Percentiles rank a stretch among this genome's conserved stretches.
These are phyloP conservation scores for Synanthedon andrenaeformis DNA, from an alignment of 2,888 invertebrate species.

Conservation along the genomic window DNA sequence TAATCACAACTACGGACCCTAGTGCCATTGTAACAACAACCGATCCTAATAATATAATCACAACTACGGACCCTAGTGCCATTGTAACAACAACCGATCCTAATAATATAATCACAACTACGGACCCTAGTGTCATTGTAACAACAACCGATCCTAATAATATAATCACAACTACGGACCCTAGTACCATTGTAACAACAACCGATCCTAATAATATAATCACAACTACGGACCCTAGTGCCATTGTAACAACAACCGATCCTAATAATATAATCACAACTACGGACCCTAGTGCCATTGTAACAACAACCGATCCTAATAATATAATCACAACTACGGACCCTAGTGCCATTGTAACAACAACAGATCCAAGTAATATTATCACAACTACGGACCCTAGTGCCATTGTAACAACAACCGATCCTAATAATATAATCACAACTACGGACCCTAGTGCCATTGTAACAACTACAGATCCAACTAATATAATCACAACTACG, in stretches of 20 bases:
- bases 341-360: constrained; percentile 2
- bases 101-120: constrained; percentile 1
- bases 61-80: neutral
- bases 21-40: constrained; percentile 3
- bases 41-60: neutral
- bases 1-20: neutral
- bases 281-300: constrained; percentile 1
- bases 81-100: constrained; percentile 1
- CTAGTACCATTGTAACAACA: constrained; percentile 2
- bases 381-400: constrained; percentile 1
- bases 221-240: constrained; percentile 3
- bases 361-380: constrained; percentile 1
- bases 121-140: constrained; percentile 3
- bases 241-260: constrained; percentile 3
- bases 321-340: neutral
- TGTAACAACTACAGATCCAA: too few relatives aligned
- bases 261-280: constrained; percentile 1
- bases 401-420: neutral
- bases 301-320: too few relatives aligned
- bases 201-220: constrained; percentile 1
- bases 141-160: neutral
- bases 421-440: constrained; percentile 3
- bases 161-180: constrained; percentile 3
- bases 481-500: neutral
- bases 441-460: constrained; percentile 4